Evolutionary conservation across 1,140 invertebrate species (phyloP).

Genomic region (Apolygus lucorum): DNA sequence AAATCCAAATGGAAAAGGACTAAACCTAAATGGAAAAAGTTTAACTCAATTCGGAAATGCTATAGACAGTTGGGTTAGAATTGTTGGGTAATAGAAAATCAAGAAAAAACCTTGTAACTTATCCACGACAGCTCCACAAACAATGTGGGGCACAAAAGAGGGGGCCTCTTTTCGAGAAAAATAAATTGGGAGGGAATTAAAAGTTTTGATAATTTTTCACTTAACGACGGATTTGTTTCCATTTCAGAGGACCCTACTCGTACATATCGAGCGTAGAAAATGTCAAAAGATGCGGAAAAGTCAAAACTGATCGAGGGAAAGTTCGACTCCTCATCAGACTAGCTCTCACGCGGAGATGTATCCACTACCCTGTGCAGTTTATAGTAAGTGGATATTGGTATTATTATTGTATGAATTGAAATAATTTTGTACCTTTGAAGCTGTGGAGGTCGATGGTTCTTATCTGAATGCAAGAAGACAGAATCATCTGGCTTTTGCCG

Average conservation of each 20-base stretch:
- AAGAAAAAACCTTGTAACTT: too few species aligned
- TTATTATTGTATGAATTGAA: neutral
- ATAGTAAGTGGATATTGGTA: neutral
- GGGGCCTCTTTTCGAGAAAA: too few species aligned
- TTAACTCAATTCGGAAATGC: too few species aligned
- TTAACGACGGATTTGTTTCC: neutral
- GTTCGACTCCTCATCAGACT: neutral
- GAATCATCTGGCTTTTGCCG: too few species aligned
- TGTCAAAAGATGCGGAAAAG: neutral
- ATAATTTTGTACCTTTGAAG: neutral
- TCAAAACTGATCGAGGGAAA: conserved; percentile 2
- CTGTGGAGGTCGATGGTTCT: neutral
- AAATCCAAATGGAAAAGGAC: too few species aligned
- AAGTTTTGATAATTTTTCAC: neutral
- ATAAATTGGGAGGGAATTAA: too few species aligned
- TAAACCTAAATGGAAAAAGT: too few species aligned
- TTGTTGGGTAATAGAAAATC: too few species aligned
- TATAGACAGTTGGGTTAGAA: too few species aligned
- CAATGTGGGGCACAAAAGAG: too few species aligned
- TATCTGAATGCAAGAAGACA: neutral
- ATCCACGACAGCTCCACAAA: too few species aligned
- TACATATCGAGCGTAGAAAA: conserved; percentile 4
- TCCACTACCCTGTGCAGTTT: neutral
- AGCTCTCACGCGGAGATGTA: neutral
- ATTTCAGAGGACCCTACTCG: neutral